Evolutionary conservation across 2,888 invertebrate species (phyloP), one percentile per base, ranked within the genome.

Genomic region (Hybos culiciformis): DNA sequence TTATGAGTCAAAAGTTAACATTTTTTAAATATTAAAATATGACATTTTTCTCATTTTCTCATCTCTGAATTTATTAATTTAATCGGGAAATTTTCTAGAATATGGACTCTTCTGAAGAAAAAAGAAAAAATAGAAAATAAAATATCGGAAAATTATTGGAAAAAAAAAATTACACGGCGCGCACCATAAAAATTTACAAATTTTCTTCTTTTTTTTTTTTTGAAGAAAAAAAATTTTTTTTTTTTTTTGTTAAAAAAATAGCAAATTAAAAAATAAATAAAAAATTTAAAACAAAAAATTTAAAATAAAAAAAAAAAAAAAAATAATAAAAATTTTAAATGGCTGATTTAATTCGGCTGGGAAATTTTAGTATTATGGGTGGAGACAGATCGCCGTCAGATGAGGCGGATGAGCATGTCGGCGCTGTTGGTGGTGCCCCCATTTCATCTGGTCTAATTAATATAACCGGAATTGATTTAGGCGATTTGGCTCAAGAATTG

Each of bases 361-460:
- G 75, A 60, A 76, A 75, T 60, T 72, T 75, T 48, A 70, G 71
- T 45, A 76, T 75, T 66, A 75, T 76, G 67, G 75, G 75, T 59
- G 80, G 80, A 70, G 80, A 80, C 67, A 80, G 80, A 68, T 85
- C 86, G 46, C 86, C 87, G 37, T 85, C 84, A 52, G 85, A 85
- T 45, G 86, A 85, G 57, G 87, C 85, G 46, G 87, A 87, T 61
- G 85, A 84, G 33, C 81, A 80, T 54, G 54, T 63, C 53, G 58
- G 59, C 33, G 59, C 58, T 17, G 47, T 59, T 38, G 61, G 58
- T 39, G 60, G 57, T 20, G 80, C 78, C 54, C 51, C 46, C 42
- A 58, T 54, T 31, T 74, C 68, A 29, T 54, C 51, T 31, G 44
- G 40, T 9, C 39, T 34, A 12, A 19, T 19, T 14, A 9, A 17